Percentiles rank a stretch among this genome's conserved stretches.
Evolutionary conservation across 1,140 invertebrate species (phyloP).

Genomic region (Vanessa tameamea): DNA sequence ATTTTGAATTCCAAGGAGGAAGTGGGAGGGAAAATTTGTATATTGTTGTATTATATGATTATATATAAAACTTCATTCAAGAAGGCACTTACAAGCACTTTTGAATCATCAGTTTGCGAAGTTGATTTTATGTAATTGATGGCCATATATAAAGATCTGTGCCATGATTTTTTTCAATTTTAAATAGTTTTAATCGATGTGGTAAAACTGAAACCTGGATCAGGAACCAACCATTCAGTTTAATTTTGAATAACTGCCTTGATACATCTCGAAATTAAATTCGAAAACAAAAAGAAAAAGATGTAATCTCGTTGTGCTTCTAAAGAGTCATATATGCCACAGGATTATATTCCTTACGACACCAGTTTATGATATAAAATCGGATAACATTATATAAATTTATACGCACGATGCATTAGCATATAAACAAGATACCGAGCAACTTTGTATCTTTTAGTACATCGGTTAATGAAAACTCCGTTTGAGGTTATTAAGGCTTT

Average conservation of each 20-base stretch:
- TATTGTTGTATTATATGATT: no score
- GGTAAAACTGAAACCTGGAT: no score
- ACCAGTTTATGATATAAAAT: conserved; percentile 27
- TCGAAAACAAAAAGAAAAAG: not conserved
- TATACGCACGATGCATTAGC: conserved; percentile 53
- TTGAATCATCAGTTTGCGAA: no score
- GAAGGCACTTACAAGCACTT: no score
- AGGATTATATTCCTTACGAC: conserved; percentile 17
- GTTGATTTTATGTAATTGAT: no score
- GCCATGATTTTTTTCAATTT: no score
- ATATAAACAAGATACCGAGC: conserved; percentile 55
- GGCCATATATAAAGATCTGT: no score
- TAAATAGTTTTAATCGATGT: no score
- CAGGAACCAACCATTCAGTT: not conserved
- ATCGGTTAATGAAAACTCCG: conserved; percentile 52
- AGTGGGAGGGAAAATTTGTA: no score
- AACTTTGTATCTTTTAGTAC: conserved; percentile 49
- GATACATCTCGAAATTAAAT: conserved; percentile 1
- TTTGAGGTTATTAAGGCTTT: conserved; percentile 50
- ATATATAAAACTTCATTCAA: no score
- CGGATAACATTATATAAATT: conserved; percentile 14
- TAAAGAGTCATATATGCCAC: conserved; percentile 5
- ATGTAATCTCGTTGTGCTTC: conserved; percentile 13
- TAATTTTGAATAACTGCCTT: conserved; percentile 17
- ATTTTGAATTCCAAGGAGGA: no score